phyloP scores from a whole-genome alignment of 2,888 invertebrate genomes.

The Drosophila lutescens region DNA sequence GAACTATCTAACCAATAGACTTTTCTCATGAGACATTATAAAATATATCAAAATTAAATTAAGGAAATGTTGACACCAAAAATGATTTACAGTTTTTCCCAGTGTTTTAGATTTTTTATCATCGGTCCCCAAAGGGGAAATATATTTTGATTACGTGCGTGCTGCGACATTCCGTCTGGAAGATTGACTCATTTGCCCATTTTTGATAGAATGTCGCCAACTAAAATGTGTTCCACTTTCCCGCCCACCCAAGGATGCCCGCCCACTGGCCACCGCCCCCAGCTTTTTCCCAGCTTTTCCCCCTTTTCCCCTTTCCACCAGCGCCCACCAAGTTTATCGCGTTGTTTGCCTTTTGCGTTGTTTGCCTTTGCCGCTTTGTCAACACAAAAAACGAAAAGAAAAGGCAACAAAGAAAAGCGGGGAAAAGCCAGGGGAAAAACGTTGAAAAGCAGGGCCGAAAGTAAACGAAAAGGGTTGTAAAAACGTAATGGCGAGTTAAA shows the following conservation, averaged over 20 bases:
- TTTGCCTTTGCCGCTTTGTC: conserved; percentile 77
- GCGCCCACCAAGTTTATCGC: conserved; percentile 45
- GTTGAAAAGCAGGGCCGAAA: conserved; percentile 4
- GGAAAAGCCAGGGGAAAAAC: not conserved
- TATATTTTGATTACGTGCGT: conserved; percentile 74
- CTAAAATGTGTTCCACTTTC: conserved; percentile 57
- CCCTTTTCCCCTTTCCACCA: not conserved
- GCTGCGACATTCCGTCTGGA: conserved; percentile 30
- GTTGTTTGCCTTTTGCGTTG: conserved; percentile 71
- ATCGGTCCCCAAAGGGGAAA: not conserved
- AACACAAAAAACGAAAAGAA: conserved; percentile 56
- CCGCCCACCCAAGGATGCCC: conserved; percentile 9
- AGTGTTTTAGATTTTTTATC: not conserved
- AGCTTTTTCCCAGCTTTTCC: not conserved
- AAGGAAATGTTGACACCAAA: too few species aligned
- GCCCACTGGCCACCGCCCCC: not conserved
- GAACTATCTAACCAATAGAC: too few species aligned
- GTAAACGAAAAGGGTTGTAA: conserved; percentile 72
- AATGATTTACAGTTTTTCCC: not conserved
- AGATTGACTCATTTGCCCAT: conserved; percentile 73
- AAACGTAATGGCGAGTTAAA: conserved; percentile 79
- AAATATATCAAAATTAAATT: too few species aligned
- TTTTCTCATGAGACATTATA: too few species aligned
- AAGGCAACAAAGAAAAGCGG: conserved; percentile 51
- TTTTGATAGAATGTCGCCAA: conserved; percentile 73